Percentiles rank a stretch among this genome's conserved stretches.
These are phyloP conservation scores for Aphodius granarius DNA, from an alignment of 2,888 invertebrate species.

Conservation along the genomic window DNA sequence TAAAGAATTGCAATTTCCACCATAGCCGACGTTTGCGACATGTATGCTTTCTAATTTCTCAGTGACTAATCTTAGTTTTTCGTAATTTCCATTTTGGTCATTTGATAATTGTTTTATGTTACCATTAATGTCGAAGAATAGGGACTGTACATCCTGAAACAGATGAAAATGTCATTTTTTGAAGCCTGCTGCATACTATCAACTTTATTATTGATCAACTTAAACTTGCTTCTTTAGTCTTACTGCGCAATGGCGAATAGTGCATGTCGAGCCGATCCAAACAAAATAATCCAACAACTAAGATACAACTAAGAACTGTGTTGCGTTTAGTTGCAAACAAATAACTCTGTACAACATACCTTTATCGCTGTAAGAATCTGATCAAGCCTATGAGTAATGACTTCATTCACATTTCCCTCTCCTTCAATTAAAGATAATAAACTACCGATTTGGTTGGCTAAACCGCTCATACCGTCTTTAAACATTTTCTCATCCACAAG, in stretches of 20 bases:
- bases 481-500: slow-evolving; percentile 37
- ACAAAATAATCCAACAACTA: too few relatives aligned
- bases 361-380: slow-evolving; percentile 2
- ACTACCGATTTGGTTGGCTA: background rate
- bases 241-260: too few relatives aligned
- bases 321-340: background rate
- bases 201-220: too few relatives aligned
- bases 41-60: background rate
- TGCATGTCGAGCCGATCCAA: too few relatives aligned
- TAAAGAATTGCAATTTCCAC: background rate
- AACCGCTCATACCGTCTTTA: slow-evolving; percentile 22
- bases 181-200: too few relatives aligned
- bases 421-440: slow-evolving; percentile 3
- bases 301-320: too few relatives aligned
- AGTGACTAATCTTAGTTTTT: background rate
- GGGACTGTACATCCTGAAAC: background rate
- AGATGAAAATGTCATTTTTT: too few relatives aligned
- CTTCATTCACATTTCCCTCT: background rate
- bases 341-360: background rate
- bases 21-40: background rate
- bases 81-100: background rate
- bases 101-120: background rate
- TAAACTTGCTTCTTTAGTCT: too few relatives aligned
- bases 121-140: slow-evolving; percentile 1
- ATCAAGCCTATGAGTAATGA: slow-evolving; percentile 4